These are phyloP conservation scores for Yasuhikotakia modesta DNA, from an alignment of 2,797 vertebrate species.

Conservation along the genomic window DNA sequence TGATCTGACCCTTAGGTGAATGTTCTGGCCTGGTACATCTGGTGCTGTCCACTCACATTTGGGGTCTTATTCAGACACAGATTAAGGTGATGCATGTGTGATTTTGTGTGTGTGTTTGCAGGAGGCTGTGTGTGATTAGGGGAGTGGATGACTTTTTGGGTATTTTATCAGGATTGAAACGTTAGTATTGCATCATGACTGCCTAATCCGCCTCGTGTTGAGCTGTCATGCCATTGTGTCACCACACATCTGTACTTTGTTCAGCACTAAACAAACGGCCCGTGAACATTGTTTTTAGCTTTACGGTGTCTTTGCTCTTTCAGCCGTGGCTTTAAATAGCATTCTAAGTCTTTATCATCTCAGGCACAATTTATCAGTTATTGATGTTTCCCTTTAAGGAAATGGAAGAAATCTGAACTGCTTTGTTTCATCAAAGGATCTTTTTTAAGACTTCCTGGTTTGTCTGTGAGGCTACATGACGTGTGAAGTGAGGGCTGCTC, in stretches of 20 bases:
- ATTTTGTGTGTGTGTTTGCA: neutral
- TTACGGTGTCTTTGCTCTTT: neutral
- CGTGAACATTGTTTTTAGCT: neutral
- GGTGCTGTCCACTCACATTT: slow-evolving; percentile 5
- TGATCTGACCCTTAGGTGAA: slow-evolving; percentile 32
- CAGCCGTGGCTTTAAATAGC: neutral
- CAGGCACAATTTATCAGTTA: no score
- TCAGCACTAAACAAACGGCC: neutral
- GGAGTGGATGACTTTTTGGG: neutral
- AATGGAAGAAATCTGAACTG: neutral
- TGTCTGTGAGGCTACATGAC: neutral
- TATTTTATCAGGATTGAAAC: slow-evolving; percentile 34
- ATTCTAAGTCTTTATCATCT: no score
- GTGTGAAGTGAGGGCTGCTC: neutral
- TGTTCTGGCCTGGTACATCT: slow-evolving; percentile 31
- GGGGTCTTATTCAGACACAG: slow-evolving; percentile 37
- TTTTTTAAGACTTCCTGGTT: slow-evolving; percentile 22
- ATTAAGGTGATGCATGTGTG: slow-evolving; percentile 37
- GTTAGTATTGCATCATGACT: slow-evolving; percentile 34
- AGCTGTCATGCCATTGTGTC: neutral
- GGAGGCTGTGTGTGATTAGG: neutral
- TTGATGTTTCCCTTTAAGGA: slow-evolving; percentile 6
- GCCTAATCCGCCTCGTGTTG: slow-evolving; percentile 23
- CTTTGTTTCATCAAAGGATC: neutral
- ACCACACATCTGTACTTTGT: slow-evolving; percentile 1